These are phyloP conservation scores for Cairina moschata DNA, from an alignment of 2,113 vertebrate genomes.

Conservation along the genomic window DNA sequence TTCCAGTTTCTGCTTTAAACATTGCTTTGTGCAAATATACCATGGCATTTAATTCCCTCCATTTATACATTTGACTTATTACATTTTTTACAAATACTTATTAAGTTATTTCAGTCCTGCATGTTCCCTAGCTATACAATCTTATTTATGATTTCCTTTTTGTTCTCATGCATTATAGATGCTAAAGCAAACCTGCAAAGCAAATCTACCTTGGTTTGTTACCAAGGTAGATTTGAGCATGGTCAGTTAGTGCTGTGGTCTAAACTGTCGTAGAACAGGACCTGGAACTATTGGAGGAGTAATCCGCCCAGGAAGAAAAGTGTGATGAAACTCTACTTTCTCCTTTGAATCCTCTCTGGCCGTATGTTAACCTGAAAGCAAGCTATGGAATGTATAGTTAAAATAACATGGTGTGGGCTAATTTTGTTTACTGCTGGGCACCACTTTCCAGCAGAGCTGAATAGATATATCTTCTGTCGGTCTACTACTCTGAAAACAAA, in stretches of 20 bases:
- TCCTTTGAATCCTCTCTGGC: background rate
- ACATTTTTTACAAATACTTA: constrained; percentile 29
- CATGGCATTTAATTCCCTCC: constrained; percentile 20
- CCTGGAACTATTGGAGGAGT: background rate
- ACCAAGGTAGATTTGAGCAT: background rate
- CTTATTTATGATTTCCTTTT: background rate
- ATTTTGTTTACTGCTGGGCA: constrained; percentile 35
- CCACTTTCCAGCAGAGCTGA: constrained; percentile 28
- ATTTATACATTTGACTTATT: constrained; percentile 45
- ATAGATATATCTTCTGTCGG: constrained; percentile 34
- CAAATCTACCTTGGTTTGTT: no score
- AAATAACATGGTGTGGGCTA: background rate
- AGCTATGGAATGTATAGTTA: background rate
- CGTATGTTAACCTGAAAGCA: background rate
- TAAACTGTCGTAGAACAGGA: background rate
- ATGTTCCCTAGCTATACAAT: background rate
- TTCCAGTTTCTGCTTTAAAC: constrained; percentile 33
- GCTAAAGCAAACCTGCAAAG: background rate
- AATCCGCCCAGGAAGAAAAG: background rate
- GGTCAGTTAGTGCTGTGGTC: background rate
- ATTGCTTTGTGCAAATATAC: constrained; percentile 57
- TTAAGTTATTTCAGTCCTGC: background rate
- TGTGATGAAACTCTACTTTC: background rate
- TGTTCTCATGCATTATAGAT: background rate
- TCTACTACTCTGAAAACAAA: background rate